Evolutionary conservation across 1,140 invertebrate species (phyloP).

Genomic region (Yoshiicerus persimilis): DNA sequence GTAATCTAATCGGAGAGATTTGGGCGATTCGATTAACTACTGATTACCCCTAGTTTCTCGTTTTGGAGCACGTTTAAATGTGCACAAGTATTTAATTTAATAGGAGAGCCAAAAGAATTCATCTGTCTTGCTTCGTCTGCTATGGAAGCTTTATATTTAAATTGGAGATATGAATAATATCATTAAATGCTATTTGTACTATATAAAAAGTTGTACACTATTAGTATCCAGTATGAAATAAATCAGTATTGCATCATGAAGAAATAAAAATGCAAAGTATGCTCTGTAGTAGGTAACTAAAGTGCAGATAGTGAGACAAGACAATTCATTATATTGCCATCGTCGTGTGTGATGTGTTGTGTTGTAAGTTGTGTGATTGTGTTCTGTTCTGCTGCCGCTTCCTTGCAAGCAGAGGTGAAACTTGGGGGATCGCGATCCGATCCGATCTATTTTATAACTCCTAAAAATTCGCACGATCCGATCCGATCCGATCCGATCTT

Average conservation of each 20-base stretch:
- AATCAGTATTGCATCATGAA: background rate
- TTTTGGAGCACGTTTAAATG: background rate
- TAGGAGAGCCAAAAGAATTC: background rate
- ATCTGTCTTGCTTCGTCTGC: background rate
- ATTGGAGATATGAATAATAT: background rate
- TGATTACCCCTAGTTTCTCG: too few relatives aligned
- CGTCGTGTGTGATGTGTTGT: conserved; percentile 17
- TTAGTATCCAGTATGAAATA: background rate
- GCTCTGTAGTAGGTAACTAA: background rate
- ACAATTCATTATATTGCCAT: conserved; percentile 13
- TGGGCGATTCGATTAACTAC: too few relatives aligned
- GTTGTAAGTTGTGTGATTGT: background rate
- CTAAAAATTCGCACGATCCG: too few relatives aligned
- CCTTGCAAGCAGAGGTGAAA: too few relatives aligned
- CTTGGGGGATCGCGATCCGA: too few relatives aligned
- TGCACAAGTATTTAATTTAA: conserved; percentile 8
- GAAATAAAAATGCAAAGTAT: background rate
- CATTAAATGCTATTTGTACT: background rate
- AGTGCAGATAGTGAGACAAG: background rate
- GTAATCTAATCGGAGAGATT: too few relatives aligned
- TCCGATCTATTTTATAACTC: too few relatives aligned
- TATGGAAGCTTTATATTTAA: background rate
- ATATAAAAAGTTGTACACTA: background rate
- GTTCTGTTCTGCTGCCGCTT: background rate
- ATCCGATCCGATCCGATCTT: too few relatives aligned